Percentiles rank a stretch among this genome's conserved stretches.
phyloP scores from a whole-genome alignment of 2,797 vertebrate genomes.

The Crocidura indochinensis region DNA sequence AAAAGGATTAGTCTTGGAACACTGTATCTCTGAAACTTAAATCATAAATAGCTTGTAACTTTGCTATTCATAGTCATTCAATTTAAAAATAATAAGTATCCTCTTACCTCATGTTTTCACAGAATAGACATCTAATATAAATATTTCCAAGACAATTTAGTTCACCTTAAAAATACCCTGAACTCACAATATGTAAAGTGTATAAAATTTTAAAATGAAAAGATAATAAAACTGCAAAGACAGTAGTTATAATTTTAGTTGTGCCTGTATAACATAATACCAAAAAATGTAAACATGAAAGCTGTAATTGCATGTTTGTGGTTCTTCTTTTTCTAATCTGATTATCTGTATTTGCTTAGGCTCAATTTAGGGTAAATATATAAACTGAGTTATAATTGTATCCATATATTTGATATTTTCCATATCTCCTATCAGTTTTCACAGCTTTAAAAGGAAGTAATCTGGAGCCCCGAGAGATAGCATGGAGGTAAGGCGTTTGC shows the following conservation, averaged over 20 bases:
- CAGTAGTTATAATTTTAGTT: constrained; percentile 48
- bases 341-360: constrained; percentile 42
- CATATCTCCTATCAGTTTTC: constrained; percentile 72
- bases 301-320: not conserved
- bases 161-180: constrained; percentile 60
- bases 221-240: constrained; percentile 14
- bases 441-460: not conserved
- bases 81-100: constrained; percentile 30
- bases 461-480: no score
- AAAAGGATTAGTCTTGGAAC: no score
- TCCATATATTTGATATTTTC: constrained; percentile 69
- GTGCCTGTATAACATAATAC: not conserved
- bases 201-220: constrained; percentile 68
- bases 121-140: constrained; percentile 1
- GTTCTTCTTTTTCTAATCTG: constrained; percentile 32
- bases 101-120: not conserved
- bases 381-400: constrained; percentile 38
- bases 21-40: no score
- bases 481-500: no score
- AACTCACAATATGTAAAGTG: constrained; percentile 63
- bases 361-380: constrained; percentile 8
- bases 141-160: constrained; percentile 60
- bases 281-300: accelerated
- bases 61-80: no score
- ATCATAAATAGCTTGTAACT: no score